phyloP scores from a whole-genome alignment of 2,797 vertebrate species.

The Pseudomugil tenellus region DNA sequence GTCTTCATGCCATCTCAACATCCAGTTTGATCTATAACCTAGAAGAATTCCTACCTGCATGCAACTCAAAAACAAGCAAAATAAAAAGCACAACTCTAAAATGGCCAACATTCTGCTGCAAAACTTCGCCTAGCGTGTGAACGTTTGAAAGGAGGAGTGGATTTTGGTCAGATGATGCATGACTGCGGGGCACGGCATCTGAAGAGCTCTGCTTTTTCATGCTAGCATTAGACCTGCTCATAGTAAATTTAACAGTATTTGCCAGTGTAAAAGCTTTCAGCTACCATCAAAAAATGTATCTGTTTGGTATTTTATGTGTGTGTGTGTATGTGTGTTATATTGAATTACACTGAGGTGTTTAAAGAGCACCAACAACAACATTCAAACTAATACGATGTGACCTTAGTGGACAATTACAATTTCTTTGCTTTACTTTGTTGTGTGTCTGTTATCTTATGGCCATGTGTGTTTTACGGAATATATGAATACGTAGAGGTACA shows the following conservation, averaged over 20 bases:
- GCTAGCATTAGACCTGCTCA: conserved; percentile 12
- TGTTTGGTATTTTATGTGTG: conserved; percentile 5
- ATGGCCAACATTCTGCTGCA: conserved; percentile 31
- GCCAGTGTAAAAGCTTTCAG: conserved; percentile 12
- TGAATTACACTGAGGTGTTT: conserved; percentile 12
- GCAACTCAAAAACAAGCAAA: background rate
- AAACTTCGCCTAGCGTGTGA: no score
- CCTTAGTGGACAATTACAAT: conserved; percentile 13
- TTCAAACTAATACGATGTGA: conserved; percentile 10
- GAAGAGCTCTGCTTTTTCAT: conserved; percentile 22
- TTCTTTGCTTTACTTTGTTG: background rate
- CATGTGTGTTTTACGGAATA: conserved; percentile 5
- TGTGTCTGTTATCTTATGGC: background rate
- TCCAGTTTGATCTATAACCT: conserved; percentile 27
- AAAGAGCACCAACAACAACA: background rate
- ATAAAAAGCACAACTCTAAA: conserved; percentile 20
- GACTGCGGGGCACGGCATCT: background rate
- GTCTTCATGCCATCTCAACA: background rate
- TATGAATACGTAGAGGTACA: background rate
- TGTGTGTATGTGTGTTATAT: no score
- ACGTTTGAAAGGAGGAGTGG: conserved; percentile 3
- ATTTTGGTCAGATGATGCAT: conserved; percentile 9
- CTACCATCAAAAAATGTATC: conserved; percentile 4
- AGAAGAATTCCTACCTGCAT: conserved; percentile 38
- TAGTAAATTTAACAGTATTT: conserved; percentile 15